Conservation (phyloP, 2,888 invertebrate genomes). For the Tanypteryx hageni region DNA sequence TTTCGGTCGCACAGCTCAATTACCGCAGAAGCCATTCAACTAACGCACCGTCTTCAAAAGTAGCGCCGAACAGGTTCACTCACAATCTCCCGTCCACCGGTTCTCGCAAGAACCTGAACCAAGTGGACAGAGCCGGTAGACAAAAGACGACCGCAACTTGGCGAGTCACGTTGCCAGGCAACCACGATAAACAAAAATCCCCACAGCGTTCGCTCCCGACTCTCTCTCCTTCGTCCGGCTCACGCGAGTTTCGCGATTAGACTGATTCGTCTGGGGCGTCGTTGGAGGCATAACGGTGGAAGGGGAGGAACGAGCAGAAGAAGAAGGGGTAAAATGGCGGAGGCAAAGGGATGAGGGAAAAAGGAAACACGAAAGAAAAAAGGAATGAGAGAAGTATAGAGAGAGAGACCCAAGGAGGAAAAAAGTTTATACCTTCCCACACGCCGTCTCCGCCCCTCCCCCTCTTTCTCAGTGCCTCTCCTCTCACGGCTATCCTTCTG, state of each 20-base stretch:
- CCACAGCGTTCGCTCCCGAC: not conserved
- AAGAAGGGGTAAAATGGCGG: not conserved
- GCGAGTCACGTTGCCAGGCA: conserved; percentile 44
- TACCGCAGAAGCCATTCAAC: no score
- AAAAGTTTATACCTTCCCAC: conserved; percentile 43
- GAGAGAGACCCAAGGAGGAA: not conserved
- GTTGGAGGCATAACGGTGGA: conserved; percentile 29
- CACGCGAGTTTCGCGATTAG: conserved; percentile 55
- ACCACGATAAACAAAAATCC: conserved; percentile 48
- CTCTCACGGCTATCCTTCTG: not conserved
- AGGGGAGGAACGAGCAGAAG: not conserved
- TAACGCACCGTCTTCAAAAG: no score
- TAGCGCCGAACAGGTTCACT: no score
- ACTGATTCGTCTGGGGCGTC: conserved; percentile 33
- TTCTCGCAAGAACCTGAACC: no score
- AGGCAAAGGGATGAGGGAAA: not conserved
- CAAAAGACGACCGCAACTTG: not conserved
- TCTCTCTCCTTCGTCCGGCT: not conserved
- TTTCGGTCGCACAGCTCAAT: no score
- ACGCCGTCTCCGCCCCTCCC: not conserved
- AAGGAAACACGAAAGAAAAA: conserved; percentile 16
- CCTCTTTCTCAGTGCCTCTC: not conserved
- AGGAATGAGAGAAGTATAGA: not conserved
- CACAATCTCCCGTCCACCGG: no score
- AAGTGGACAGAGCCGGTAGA: not conserved